These are phyloP conservation scores for Aegotheles bennettii DNA, from an alignment of 2,113 vertebrate genomes.

Conservation along the genomic window DNA sequence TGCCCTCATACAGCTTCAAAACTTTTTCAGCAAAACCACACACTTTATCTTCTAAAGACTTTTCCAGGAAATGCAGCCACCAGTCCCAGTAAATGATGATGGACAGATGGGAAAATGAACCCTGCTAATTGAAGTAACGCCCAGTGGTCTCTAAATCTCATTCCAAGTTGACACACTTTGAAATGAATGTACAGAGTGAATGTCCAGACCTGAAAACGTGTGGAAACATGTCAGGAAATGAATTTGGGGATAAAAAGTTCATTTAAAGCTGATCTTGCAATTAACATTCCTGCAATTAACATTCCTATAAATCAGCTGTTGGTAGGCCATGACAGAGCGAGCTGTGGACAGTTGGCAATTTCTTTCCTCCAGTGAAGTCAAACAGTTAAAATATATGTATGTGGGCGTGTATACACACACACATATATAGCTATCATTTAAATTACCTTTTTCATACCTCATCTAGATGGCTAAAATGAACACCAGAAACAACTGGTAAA, in stretches of 20 bases:
- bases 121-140: conserved; percentile 8
- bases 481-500: neutral
- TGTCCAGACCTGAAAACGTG: conserved; percentile 46
- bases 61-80: conserved; percentile 34
- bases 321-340: neutral
- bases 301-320: conserved; percentile 60
- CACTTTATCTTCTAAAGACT: conserved; percentile 40
- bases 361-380: neutral
- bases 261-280: conserved; percentile 61
- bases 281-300: conserved; percentile 64
- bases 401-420: neutral
- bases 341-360: neutral
- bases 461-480: neutral
- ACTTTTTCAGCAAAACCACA: conserved; percentile 14
- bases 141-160: conserved; percentile 42
- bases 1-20: conserved; percentile 26
- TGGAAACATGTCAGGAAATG: conserved; percentile 57
- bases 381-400: conserved; percentile 12
- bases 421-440: neutral
- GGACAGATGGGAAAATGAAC: neutral
- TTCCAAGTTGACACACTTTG: conserved; percentile 49
- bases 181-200: conserved; percentile 44
- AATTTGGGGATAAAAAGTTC: conserved; percentile 58
- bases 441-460: neutral
- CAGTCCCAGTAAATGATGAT: conserved; percentile 13